phyloP scores from a whole-genome alignment of 2,888 invertebrate species.

The Lycophotia porphyrea region DNA sequence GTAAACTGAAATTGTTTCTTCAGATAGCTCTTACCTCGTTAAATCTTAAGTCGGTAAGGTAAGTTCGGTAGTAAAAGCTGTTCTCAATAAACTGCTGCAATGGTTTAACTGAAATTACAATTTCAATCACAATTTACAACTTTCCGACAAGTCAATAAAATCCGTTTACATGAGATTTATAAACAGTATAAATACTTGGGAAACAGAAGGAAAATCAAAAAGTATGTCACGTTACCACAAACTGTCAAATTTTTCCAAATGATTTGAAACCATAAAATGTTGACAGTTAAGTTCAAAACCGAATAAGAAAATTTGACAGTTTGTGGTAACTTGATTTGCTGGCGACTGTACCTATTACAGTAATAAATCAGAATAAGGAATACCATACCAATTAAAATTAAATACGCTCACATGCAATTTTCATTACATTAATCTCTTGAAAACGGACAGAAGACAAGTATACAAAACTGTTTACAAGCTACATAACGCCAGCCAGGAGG shows the following conservation, averaged over 20 bases:
- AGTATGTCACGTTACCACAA: too few relatives aligned
- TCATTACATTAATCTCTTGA: constrained; percentile 24
- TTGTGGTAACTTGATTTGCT: too few relatives aligned
- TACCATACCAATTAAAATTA: constrained; percentile 11
- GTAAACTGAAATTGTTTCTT: neutral
- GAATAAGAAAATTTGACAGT: too few relatives aligned
- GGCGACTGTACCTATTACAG: too few relatives aligned
- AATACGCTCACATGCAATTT: constrained; percentile 21
- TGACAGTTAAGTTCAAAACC: too few relatives aligned
- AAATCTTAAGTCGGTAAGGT: neutral
- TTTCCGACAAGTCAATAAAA: neutral
- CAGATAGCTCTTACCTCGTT: too few relatives aligned
- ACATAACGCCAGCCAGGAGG: constrained; percentile 43
- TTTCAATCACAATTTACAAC: neutral
- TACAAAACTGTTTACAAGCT: constrained; percentile 43
- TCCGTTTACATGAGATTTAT: too few relatives aligned
- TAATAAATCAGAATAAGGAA: constrained; percentile 7
- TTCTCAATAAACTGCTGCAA: neutral
- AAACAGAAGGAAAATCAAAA: neutral
- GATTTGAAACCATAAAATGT: too few relatives aligned
- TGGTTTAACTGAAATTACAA: neutral
- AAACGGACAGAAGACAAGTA: constrained; percentile 31
- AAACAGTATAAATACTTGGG: neutral
- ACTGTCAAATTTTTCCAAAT: too few relatives aligned
- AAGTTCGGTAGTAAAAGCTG: neutral